phyloP scores from a whole-genome alignment of 2,797 vertebrate species.

The Aselliscus stoliczkanus region DNA sequence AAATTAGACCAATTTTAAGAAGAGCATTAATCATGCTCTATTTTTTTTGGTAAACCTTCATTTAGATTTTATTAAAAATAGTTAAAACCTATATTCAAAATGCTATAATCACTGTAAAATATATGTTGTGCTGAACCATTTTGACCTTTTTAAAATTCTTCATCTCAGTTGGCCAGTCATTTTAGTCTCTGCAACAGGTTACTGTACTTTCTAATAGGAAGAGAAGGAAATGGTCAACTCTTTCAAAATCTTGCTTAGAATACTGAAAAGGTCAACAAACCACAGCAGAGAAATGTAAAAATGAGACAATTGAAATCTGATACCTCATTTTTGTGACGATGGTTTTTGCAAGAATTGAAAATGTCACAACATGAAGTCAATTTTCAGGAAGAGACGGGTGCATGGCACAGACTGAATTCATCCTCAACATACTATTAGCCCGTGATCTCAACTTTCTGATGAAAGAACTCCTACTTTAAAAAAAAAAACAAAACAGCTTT shows the following conservation, averaged over 20 bases:
- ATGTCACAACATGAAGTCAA: conserved; percentile 76
- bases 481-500: background rate
- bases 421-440: background rate
- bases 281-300: conserved; percentile 64
- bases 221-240: conserved; percentile 75
- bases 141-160: conserved; percentile 82
- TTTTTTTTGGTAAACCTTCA: conserved; percentile 47
- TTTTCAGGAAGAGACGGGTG: conserved; percentile 53
- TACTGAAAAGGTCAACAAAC: conserved; percentile 83
- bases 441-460: background rate
- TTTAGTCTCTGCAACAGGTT: conserved; percentile 69
- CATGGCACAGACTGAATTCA: background rate
- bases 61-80: conserved; percentile 5
- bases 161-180: conserved; percentile 70
- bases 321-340: conserved; percentile 68
- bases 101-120: conserved; percentile 51
- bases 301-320: conserved; percentile 73
- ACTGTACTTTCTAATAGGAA: conserved; percentile 73
- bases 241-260: conserved; percentile 75
- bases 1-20: background rate
- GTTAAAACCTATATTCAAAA: conserved; percentile 16
- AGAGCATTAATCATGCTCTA: background rate
- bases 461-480: background rate
- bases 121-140: conserved; percentile 40
- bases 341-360: conserved; percentile 75